phyloP scores from a whole-genome alignment of 2,888 invertebrate genomes.

The Drosophila yooni region DNA sequence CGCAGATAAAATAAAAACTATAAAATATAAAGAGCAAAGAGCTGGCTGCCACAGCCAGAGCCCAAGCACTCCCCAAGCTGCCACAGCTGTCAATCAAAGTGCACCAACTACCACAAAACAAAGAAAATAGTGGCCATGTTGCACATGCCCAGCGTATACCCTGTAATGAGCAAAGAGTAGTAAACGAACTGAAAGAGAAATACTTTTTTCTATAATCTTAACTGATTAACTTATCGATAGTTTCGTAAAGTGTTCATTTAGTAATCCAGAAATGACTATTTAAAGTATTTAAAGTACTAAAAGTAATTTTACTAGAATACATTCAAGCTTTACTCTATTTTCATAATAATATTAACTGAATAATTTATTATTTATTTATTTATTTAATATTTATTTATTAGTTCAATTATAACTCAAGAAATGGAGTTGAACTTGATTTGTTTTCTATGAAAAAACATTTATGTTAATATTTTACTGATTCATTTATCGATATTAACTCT shows the following conservation, averaged over 20 bases:
- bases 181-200: neutral
- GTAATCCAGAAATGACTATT: neutral
- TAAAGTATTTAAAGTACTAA: no score
- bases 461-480: neutral
- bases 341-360: neutral
- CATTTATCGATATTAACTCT: neutral
- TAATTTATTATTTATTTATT: neutral
- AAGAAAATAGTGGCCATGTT: neutral
- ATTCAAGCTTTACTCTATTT: neutral
- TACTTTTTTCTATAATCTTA: neutral
- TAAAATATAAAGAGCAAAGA: slow-evolving; percentile 27
- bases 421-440: no score
- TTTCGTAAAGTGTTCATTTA: neutral
- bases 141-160: slow-evolving; percentile 28
- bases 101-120: slow-evolving; percentile 38
- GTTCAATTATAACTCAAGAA: neutral
- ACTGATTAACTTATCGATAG: neutral
- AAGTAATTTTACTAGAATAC: neutral
- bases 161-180: slow-evolving; percentile 10
- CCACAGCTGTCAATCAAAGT: slow-evolving; percentile 76
- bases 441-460: no score
- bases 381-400: neutral
- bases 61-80: slow-evolving; percentile 53
- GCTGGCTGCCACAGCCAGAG: slow-evolving; percentile 39
- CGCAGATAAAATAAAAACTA: slow-evolving; percentile 62